These are phyloP conservation scores for Threskiornis aethiopicus DNA, from an alignment of 2,797 vertebrate species.

Conservation along the genomic window DNA sequence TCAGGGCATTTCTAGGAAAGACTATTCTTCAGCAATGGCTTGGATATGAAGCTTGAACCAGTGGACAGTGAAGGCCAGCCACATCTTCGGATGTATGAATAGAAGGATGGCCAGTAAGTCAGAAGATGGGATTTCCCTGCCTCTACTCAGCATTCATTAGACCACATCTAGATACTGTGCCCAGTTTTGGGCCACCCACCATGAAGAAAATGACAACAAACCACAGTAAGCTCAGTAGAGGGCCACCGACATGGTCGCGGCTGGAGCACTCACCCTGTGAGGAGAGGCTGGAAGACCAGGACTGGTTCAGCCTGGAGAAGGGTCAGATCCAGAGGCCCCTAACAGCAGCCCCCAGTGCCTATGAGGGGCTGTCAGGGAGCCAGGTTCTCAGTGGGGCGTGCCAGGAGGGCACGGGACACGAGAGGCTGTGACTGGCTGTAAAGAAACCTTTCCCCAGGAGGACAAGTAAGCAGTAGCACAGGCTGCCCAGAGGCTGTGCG, in stretches of 20 bases:
- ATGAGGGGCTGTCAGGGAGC: neutral
- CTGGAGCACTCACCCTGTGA: neutral
- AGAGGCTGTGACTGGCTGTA: neutral
- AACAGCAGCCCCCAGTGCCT: neutral
- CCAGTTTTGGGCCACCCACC: neutral
- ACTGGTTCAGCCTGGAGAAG: neutral
- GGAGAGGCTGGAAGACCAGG: neutral
- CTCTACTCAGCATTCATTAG: neutral
- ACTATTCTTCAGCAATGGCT: neutral
- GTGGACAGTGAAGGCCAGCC: neutral
- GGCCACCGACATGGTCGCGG: accelerated
- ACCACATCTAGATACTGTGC: neutral
- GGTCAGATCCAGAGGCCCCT: neutral
- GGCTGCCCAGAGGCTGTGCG: neutral
- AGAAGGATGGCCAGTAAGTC: neutral
- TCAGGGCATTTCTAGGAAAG: neutral
- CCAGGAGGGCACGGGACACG: neutral
- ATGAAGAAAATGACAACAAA: neutral
- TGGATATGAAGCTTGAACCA: neutral
- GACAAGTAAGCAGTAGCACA: neutral
- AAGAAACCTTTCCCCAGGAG: neutral
- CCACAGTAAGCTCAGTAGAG: neutral
- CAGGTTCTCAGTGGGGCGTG: accelerated
- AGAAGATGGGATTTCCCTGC: neutral
- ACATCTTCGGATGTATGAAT: neutral